Conservation (phyloP, 2,113 vertebrate species). For the Glaucidium brasilianum region DNA sequence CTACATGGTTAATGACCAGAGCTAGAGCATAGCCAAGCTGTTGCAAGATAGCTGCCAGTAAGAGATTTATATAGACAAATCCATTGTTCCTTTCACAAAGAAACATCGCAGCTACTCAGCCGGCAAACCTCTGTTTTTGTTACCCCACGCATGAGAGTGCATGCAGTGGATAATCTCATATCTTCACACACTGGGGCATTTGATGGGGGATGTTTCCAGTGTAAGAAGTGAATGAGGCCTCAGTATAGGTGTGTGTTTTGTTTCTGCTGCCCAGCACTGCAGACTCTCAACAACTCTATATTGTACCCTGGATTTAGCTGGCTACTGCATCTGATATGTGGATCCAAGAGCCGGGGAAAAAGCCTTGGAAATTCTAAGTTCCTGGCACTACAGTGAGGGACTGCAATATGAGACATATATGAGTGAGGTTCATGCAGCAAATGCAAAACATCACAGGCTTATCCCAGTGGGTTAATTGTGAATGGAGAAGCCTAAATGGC, state of each 20-base stretch:
- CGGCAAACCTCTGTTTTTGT: not conserved
- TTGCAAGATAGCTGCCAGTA: not conserved
- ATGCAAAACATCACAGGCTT: not conserved
- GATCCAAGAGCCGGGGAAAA: not conserved
- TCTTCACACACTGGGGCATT: not conserved
- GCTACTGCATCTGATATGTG: not conserved
- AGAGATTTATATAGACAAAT: not conserved
- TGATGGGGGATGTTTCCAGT: not conserved
- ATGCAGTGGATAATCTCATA: rapidly evolving
- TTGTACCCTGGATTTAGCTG: not conserved
- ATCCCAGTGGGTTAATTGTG: not conserved
- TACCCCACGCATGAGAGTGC: rapidly evolving
- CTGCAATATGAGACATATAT: not conserved
- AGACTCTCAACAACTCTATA: not conserved
- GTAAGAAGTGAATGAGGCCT: not conserved
- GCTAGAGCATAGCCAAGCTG: not conserved
- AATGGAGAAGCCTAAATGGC: not conserved
- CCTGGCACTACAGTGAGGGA: not conserved
- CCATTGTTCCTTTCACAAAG: not conserved
- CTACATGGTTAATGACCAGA: not conserved
- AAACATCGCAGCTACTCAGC: not conserved
- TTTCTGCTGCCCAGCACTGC: not conserved
- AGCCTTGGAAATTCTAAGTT: not conserved
- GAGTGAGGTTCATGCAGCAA: not conserved
- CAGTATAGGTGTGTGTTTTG: rapidly evolving